Conservation (phyloP, 1,140 invertebrate species). For the Drosophila tropicalis region DNA sequence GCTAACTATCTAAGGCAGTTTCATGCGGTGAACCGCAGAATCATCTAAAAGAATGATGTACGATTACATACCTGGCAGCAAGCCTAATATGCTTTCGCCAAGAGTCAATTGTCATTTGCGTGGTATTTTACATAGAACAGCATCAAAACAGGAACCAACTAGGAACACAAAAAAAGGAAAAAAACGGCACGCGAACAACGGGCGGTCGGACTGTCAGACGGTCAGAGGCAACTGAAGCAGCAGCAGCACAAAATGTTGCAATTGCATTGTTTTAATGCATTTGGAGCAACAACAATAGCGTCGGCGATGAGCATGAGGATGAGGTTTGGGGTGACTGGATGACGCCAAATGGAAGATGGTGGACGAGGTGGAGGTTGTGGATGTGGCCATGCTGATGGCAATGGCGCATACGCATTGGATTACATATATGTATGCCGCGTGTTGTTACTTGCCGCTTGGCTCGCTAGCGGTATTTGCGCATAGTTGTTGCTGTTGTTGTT, state of each 20-base stretch:
- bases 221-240: background rate
- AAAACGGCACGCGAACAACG: constrained; percentile 48
- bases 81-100: constrained; percentile 13
- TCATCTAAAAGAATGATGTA: background rate
- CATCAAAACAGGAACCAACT: constrained; percentile 42
- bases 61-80: background rate
- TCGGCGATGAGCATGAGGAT: constrained; percentile 13
- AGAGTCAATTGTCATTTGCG: constrained; percentile 17
- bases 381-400: constrained; percentile 35
- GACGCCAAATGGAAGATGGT: constrained; percentile 19
- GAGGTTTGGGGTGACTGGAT: background rate
- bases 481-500: constrained; percentile 15
- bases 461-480: constrained; percentile 37
- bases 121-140: constrained; percentile 20
- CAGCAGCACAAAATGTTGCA: constrained; percentile 64
- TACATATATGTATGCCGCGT: constrained; percentile 48
- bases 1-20: too few species aligned
- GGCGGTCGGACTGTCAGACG: constrained; percentile 46
- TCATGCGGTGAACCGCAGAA: too few species aligned
- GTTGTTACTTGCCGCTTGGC: constrained; percentile 53
- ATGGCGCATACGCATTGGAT: constrained; percentile 37
- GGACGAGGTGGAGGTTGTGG: constrained; percentile 11
- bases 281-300: constrained; percentile 56
- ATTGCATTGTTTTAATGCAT: constrained; percentile 81
- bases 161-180: constrained; percentile 28